A percentile compares a stretch with the other conserved stretches of the same genome.
Conservation (phyloP, 2,888 invertebrate species). For the Pomacea canaliculata region DNA sequence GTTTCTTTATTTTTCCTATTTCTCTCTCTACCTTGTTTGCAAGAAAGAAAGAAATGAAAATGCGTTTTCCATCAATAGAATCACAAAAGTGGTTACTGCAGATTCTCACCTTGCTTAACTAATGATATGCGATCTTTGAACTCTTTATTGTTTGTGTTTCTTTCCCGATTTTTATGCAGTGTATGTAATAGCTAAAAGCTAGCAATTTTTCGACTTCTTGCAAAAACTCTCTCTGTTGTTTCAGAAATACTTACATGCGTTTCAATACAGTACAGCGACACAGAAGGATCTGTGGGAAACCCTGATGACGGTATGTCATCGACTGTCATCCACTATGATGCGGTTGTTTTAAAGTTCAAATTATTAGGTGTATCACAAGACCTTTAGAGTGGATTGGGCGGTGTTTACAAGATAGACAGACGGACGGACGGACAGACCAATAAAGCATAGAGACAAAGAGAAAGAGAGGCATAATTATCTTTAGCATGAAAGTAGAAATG, state of each 20-base stretch:
- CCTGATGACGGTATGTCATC: conserved; percentile 73
- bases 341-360: not conserved
- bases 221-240: not conserved
- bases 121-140: too few relatives aligned
- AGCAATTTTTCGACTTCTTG: too few relatives aligned
- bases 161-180: not conserved
- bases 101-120: too few relatives aligned
- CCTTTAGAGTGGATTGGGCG: not conserved
- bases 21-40: too few relatives aligned
- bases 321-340: not conserved
- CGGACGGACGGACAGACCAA: not conserved
- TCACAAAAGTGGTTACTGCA: too few relatives aligned
- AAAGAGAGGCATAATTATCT: not conserved
- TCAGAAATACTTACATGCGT: conserved; percentile 50
- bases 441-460: not conserved
- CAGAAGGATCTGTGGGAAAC: conserved; percentile 82
- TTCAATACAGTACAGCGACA: conserved; percentile 24
- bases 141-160: too few relatives aligned
- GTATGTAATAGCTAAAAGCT: too few relatives aligned
- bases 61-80: too few relatives aligned
- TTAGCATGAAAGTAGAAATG: not conserved
- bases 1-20: too few relatives aligned
- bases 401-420: not conserved
- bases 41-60: too few relatives aligned
- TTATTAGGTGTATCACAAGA: not conserved